Conservation (phyloP, 1,140 invertebrate genomes). For the Adoxophyes honmai region DNA sequence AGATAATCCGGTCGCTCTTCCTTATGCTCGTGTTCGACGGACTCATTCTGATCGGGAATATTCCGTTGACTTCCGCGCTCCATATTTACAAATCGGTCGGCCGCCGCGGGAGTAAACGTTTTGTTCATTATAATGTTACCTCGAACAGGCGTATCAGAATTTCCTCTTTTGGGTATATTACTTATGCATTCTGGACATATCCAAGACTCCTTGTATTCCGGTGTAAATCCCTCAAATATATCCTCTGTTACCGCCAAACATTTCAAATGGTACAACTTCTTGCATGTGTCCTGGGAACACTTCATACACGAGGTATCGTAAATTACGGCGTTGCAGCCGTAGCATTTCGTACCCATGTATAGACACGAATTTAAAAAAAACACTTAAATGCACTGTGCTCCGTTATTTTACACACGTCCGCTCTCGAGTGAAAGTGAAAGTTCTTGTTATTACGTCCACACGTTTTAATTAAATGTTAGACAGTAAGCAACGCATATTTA, state of each 20-base stretch:
- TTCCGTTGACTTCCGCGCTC: background rate
- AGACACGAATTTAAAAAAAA: too few species aligned
- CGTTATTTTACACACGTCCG: too few species aligned
- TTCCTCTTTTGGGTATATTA: background rate
- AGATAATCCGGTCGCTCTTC: background rate
- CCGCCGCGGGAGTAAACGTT: background rate
- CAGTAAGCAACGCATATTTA: too few species aligned
- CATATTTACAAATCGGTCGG: background rate
- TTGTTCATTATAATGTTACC: background rate
- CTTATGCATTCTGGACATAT: background rate
- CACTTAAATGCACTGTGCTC: too few species aligned
- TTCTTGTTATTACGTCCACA: too few species aligned
- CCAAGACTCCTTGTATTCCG: background rate
- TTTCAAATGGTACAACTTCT: background rate
- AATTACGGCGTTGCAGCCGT: background rate
- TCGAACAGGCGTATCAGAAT: background rate
- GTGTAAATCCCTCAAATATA: background rate
- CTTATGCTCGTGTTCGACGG: background rate
- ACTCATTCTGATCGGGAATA: background rate
- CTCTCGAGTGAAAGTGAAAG: too few species aligned
- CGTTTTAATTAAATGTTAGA: too few species aligned
- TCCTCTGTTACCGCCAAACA: background rate
- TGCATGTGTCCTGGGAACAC: background rate
- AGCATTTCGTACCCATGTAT: background rate
- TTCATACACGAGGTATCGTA: background rate